A percentile compares a stretch with the other conserved stretches of the same genome.
Evolutionary conservation across 1,140 invertebrate species (phyloP).

Genomic region (Medauroidea extradentata): DNA sequence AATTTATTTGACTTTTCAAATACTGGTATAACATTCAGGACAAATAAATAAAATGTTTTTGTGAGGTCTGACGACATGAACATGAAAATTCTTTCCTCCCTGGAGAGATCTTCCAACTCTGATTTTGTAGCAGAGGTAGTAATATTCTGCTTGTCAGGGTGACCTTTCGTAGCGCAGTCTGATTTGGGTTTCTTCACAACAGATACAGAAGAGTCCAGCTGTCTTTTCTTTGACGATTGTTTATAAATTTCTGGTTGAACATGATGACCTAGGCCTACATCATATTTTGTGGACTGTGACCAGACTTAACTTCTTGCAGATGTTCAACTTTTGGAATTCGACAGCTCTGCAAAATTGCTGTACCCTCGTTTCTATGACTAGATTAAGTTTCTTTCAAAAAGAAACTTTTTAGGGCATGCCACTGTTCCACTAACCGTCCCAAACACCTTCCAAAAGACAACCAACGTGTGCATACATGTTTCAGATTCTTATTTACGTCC

Average conservation of each 20-base stretch:
- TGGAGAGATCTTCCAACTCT: not conserved
- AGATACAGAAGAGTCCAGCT: not conserved
- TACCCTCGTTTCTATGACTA: not conserved
- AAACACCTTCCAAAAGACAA: not conserved
- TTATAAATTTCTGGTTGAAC: not conserved
- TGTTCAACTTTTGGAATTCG: not conserved
- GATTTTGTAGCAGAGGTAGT: not conserved
- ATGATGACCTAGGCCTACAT: not conserved
- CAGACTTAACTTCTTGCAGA: no score
- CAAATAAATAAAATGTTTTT: no score
- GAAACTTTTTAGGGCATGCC: not conserved
- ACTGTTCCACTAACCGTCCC: not conserved
- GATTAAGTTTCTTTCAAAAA: not conserved
- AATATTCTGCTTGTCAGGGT: not conserved
- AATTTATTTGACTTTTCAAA: not conserved
- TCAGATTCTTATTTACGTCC: not conserved
- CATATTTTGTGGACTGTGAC: not conserved
- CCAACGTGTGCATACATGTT: slow-evolving; percentile 2
- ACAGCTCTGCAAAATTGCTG: not conserved
- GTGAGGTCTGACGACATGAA: not conserved
- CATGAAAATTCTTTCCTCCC: not conserved
- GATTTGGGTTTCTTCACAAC: not conserved
- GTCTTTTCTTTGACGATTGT: not conserved
- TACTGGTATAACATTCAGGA: not conserved
- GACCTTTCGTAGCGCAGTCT: not conserved